Evolutionary conservation across 2,113 vertebrate species (phyloP).

Genomic region (Picathartes gymnocephalus): DNA sequence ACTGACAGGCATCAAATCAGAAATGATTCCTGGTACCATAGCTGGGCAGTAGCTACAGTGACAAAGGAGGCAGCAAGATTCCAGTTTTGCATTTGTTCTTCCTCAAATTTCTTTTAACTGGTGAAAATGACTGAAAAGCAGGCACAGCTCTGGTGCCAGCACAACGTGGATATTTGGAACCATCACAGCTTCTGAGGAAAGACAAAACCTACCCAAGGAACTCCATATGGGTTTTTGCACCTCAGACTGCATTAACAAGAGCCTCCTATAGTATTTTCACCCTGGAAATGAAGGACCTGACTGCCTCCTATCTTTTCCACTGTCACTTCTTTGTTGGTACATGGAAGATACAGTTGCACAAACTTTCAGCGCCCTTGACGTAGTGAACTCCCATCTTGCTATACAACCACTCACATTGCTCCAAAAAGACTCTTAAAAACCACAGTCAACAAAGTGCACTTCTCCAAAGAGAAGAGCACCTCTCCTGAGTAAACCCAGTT

Average conservation of each 20-base stretch:
- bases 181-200: neutral
- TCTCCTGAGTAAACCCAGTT: neutral
- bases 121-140: neutral
- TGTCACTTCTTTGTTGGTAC: neutral
- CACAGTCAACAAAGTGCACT: neutral
- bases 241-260: neutral
- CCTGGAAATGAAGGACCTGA: neutral
- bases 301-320: neutral
- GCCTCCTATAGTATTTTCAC: neutral
- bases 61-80: neutral
- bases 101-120: neutral
- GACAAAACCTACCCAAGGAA: neutral
- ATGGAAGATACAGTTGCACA: neutral
- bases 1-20: neutral
- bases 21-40: neutral
- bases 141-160: neutral
- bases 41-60: neutral
- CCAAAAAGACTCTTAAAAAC: neutral
- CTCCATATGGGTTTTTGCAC: neutral
- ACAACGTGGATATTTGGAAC: neutral
- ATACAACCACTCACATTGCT: neutral
- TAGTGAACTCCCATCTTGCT: neutral
- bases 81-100: neutral
- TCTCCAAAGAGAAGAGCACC: neutral
- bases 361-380: neutral